A percentile compares a stretch with the other conserved stretches of the same genome.
These are phyloP conservation scores for Eurystomus glaucurus DNA, from an alignment of 2,797 vertebrate species.

Conservation along the genomic window DNA sequence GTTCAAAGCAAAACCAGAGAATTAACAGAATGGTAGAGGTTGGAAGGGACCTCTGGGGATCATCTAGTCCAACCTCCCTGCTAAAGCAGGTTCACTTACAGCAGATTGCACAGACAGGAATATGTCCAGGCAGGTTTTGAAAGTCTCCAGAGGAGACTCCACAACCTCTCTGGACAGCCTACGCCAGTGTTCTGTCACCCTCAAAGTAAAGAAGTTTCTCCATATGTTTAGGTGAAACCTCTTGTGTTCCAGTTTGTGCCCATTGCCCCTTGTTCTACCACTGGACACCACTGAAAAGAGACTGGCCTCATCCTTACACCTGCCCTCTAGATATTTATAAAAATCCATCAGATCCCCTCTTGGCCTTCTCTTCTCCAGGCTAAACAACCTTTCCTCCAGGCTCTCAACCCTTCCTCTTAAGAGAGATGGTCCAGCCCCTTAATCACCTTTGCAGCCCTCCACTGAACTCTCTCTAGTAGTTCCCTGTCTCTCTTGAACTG, in stretches of 20 bases:
- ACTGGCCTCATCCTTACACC: not conserved
- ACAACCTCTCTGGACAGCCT: not conserved
- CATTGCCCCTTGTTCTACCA: not conserved
- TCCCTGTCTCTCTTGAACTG: not conserved
- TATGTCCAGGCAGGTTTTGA: not conserved
- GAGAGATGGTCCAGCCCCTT: not conserved
- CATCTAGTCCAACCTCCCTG: not conserved
- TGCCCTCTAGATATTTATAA: not conserved
- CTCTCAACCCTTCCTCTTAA: not conserved
- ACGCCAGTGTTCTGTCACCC: not conserved
- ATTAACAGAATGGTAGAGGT: not conserved
- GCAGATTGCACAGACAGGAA: not conserved
- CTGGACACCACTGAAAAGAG: not conserved
- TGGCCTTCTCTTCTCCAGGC: not conserved
- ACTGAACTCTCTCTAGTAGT: not conserved
- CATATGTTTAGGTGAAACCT: not conserved
- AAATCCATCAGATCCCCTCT: not conserved
- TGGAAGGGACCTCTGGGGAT: not conserved
- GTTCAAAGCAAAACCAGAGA: not conserved
- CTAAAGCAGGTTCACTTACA: not conserved
- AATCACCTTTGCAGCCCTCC: not conserved
- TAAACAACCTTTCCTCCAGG: too few relatives aligned
- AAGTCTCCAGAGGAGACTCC: not conserved
- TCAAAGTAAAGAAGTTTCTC: not conserved
- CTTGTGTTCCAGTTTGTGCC: not conserved